Conservation (phyloP, 2,888 invertebrate genomes). For the Acanthosepion lycidas region DNA sequence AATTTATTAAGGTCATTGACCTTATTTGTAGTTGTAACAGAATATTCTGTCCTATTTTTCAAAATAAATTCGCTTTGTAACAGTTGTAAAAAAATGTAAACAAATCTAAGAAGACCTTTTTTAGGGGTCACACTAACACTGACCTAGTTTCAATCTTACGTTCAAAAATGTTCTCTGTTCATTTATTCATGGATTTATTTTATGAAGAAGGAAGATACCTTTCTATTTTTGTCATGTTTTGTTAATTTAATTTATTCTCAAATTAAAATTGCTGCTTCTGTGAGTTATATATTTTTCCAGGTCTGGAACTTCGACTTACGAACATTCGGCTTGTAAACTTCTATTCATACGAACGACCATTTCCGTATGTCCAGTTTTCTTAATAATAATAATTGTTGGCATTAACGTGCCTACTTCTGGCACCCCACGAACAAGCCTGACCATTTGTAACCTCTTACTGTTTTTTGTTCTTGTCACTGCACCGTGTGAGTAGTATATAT, state of each 20-base stretch:
- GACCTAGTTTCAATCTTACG: neutral
- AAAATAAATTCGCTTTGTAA: too few relatives aligned
- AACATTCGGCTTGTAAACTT: neutral
- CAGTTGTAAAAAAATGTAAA: too few relatives aligned
- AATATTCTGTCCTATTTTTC: too few relatives aligned
- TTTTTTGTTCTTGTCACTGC: neutral
- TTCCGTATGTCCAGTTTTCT: neutral
- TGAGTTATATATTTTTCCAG: neutral
- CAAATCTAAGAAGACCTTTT: too few relatives aligned
- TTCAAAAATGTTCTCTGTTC: neutral
- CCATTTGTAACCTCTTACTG: neutral
- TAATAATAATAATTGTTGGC: neutral
- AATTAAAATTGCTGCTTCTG: neutral
- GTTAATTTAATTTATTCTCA: neutral
- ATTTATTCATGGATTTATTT: neutral
- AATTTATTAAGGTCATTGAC: too few relatives aligned
- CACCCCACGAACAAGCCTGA: neutral
- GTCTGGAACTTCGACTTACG: neutral
- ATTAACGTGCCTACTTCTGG: neutral
- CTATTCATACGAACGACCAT: neutral
- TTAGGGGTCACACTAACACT: neutral
- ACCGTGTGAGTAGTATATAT: neutral
- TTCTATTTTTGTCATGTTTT: neutral
- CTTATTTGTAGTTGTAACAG: too few relatives aligned
- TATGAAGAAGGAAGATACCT: neutral